These are phyloP conservation scores for Turdus rufiventris DNA, from an alignment of 2,113 vertebrate species.

Conservation along the genomic window DNA sequence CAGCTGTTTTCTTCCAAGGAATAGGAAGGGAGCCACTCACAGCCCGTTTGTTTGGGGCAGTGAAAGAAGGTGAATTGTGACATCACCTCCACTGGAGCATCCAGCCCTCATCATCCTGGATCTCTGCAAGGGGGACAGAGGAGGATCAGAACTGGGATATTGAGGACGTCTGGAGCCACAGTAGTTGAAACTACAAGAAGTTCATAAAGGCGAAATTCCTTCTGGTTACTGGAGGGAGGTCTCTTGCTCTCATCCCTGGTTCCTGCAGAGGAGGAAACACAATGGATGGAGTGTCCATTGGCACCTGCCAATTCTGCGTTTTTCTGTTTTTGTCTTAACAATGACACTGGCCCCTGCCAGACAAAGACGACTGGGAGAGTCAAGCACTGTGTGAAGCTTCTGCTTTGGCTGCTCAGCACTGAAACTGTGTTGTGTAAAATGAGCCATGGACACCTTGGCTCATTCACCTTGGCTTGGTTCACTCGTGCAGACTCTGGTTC, in stretches of 20 bases:
- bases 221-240: neutral
- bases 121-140: neutral
- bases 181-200: neutral
- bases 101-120: fast-evolving
- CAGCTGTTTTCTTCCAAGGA: neutral
- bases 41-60: neutral
- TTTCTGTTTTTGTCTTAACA: neutral
- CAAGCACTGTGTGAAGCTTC: neutral
- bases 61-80: neutral
- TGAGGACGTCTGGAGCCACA: neutral
- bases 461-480: neutral
- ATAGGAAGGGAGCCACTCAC: neutral
- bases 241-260: neutral
- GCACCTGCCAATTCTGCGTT: neutral
- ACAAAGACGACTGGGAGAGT: neutral
- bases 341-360: neutral
- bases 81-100: neutral
- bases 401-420: neutral
- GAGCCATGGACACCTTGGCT: neutral
- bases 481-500: neutral
- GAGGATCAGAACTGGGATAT: neutral
- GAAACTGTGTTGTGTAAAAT: neutral
- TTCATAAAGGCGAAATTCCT: neutral
- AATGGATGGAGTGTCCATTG: neutral
- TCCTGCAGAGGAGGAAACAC: neutral